These are phyloP conservation scores for Leiothrix lutea DNA, from an alignment of 2,113 vertebrate species.

Conservation along the genomic window DNA sequence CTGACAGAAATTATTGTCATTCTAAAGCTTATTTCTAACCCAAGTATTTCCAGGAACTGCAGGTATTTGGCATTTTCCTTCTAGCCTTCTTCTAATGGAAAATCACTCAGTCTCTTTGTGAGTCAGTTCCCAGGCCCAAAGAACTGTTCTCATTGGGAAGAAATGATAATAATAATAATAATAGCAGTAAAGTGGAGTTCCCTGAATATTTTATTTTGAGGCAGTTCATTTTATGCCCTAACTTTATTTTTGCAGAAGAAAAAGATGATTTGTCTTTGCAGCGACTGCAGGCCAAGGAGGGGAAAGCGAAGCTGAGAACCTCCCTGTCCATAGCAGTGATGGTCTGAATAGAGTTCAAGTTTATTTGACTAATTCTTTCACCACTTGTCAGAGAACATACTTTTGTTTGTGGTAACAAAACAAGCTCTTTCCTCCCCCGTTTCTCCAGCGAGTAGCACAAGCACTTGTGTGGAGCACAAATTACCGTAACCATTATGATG, in stretches of 20 bases:
- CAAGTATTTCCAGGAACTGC: not conserved
- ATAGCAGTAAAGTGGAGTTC: not conserved
- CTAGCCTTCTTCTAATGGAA: not conserved
- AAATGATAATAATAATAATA: slow-evolving; percentile 34
- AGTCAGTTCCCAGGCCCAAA: slow-evolving; percentile 36
- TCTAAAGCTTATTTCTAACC: not conserved
- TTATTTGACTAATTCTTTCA: slow-evolving; percentile 84
- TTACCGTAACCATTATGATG: slow-evolving; percentile 83
- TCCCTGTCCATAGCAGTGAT: not conserved
- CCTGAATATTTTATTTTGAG: slow-evolving; percentile 28
- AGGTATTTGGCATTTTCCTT: not conserved
- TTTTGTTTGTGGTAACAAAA: slow-evolving; percentile 72
- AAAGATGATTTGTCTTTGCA: slow-evolving; percentile 63
- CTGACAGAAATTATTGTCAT: not conserved
- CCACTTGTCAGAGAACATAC: slow-evolving; percentile 77
- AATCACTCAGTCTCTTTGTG: not conserved
- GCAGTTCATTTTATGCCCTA: slow-evolving; percentile 33
- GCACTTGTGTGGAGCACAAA: slow-evolving; percentile 78
- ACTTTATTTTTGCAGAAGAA: slow-evolving; percentile 63
- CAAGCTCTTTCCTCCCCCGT: slow-evolving; percentile 67
- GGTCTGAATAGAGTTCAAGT: slow-evolving; percentile 65
- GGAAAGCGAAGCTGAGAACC: slow-evolving; percentile 34
- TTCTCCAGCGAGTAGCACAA: slow-evolving; percentile 70
- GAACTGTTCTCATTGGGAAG: slow-evolving; percentile 38
- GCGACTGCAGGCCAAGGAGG: not conserved